phyloP scores from a whole-genome alignment of 2,113 vertebrate genomes.

The Eulemur rufifrons region DNA sequence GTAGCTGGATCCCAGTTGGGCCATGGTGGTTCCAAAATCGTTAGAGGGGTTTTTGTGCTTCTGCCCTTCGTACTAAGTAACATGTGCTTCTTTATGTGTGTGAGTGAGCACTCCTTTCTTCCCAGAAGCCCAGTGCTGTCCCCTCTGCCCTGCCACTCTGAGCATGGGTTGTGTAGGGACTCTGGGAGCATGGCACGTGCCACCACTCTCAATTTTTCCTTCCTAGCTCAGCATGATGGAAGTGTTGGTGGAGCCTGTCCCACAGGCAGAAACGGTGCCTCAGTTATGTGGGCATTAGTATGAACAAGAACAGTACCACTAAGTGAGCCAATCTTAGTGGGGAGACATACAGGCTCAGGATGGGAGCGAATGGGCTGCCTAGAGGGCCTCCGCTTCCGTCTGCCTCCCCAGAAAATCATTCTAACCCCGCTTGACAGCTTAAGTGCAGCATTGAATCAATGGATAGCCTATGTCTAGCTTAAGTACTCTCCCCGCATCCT shows the following conservation, averaged over 20 bases:
- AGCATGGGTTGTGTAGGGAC: neutral
- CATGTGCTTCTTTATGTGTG: accelerated
- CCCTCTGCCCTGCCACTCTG: neutral
- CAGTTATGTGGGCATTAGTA: neutral
- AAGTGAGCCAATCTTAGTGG: neutral
- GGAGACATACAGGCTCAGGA: neutral
- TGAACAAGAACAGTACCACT: neutral
- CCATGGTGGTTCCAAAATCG: neutral
- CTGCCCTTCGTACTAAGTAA: neutral
- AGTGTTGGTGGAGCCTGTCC: neutral
- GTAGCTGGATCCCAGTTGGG: neutral
- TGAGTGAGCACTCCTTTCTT: neutral
- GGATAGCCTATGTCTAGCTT: neutral
- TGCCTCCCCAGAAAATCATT: neutral
- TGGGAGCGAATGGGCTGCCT: neutral
- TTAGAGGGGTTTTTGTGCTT: neutral
- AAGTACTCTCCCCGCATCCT: neutral
- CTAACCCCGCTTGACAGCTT: neutral
- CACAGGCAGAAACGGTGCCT: neutral
- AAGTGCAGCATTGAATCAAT: neutral
- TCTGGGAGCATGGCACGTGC: neutral
- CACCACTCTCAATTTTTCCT: neutral
- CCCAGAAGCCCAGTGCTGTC: accelerated
- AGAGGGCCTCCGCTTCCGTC: neutral
- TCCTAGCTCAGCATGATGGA: neutral